Evolutionary conservation across 1,140 invertebrate species (phyloP), one percentile per base, ranked within the genome.

Genomic region (Trachymyrmex septentrionalis): DNA sequence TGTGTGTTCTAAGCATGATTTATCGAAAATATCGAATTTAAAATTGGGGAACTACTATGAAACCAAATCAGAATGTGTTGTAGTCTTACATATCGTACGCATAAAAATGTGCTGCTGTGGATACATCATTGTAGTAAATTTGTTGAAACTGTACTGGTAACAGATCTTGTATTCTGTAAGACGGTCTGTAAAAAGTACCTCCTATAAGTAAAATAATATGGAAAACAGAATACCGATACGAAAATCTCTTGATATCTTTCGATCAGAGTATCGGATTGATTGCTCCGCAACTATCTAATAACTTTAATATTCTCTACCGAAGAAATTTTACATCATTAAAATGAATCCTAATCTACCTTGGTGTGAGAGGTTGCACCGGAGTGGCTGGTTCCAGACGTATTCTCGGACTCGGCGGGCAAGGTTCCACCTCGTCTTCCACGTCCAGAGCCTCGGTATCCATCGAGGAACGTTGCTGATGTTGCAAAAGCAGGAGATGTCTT

Each of bases 381-480:
- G 94, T 93, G 0, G 93, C 86, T 4, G 94, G 90, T 71, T 95
- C 94, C 16, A 95, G 85, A 9, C 92, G 92, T 82, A 95, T 93
- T 63, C 93, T 91, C 0, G 95, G 94, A 88, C 94, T 95, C 0
- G 93, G 87, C 19, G 94, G 90, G 24, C 90, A 91, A n/a, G 93
- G 81, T 6, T 95, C 94, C 57, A 94, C 95, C 90, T 97, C 97
- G 92, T 98, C 97, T 90, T 98, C 97, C 2, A 96, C 95, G 57
- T 97, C 97, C 57, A 97, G 94, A 7, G 96, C 97, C 91, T 98
- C 98, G 1, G 97, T 98, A 92, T 98, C 98, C 94, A 98, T 97
- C 0, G 97, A 98, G 73, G 97, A 98, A 85, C 97, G 95, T 92
- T 98, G 98, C 91, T 98, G 97, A 93, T 98, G 97, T 93, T 98